Evolutionary conservation across 2,113 vertebrate species (phyloP).

Genomic region (Crotalus horridus): DNA sequence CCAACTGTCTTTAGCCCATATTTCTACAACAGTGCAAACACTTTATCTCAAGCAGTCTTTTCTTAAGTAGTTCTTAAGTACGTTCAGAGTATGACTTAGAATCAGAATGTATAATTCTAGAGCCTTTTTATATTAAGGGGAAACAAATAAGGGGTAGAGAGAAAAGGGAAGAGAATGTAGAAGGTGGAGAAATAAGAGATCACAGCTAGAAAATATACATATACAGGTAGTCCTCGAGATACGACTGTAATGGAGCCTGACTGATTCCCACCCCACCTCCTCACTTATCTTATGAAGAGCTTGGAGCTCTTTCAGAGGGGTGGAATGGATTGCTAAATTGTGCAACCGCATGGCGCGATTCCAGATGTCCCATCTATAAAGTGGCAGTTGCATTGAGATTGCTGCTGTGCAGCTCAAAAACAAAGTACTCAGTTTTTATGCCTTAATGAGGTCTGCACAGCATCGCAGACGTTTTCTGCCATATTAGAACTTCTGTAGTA

Average conservation of each 20-base stretch:
- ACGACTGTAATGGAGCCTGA: too few relatives aligned
- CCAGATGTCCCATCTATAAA: background rate
- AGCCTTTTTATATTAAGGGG: background rate
- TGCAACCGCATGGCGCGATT: background rate
- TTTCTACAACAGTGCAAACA: background rate
- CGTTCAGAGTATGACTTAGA: background rate
- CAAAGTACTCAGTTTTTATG: background rate
- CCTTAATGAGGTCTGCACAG: background rate
- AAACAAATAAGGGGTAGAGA: background rate
- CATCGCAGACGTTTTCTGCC: background rate
- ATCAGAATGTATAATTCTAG: background rate
- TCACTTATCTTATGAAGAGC: background rate
- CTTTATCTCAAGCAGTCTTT: background rate
- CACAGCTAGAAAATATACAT: background rate
- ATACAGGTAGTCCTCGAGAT: too few relatives aligned
- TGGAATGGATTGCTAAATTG: background rate
- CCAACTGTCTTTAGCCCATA: background rate
- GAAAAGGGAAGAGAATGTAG: background rate
- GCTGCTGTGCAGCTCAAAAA: background rate
- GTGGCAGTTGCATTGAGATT: background rate
- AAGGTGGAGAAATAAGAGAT: background rate
- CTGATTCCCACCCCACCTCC: background rate
- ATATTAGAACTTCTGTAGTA: background rate
- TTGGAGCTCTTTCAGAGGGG: background rate
- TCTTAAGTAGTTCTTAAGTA: background rate